Evolutionary conservation across 1,140 invertebrate species (phyloP), one percentile per base, ranked within the genome.

Genomic region (Samia ricini): DNA sequence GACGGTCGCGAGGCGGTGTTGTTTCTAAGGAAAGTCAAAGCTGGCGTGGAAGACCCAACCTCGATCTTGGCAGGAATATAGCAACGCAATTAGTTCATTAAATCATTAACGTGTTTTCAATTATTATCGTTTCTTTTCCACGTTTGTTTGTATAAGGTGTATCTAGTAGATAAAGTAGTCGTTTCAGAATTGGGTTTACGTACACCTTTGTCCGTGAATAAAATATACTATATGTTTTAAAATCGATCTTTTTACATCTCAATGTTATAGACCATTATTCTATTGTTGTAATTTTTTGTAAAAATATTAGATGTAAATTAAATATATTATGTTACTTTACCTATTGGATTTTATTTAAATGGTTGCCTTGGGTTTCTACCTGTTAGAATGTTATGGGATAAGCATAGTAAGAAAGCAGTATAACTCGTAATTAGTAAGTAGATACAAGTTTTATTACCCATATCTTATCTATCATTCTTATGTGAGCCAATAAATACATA

Each of bases 1-100:
- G 99, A 99, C 91, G 99, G 99, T 5, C 96, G 99, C 91, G 99
- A 99, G 92, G 99, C 99, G 64, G 99, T 99, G 0, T 92, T 97
- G 60, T 99, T 99, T 93, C 92, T 99, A 66, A 93, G 95, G 57
- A 99, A 99, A 92, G 96, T 99, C 71, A 99, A 99, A 89, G 93
- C 95, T 48, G 96, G 95, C 15, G 97, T 99, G 0, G 99, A 99
- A 93, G 99, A 99, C 91, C 98, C 99, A n/a, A 92, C 97, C 80
- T 94, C 96, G 36, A 96, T 99, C 72, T 92, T 99, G 76, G 94
- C 99, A 80, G 98, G 95, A 71, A 90, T 96, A 76, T 96, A 95
- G 94, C 71, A 55, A 21, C 18, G 12, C 7, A n/a, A n/a, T n/a
- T n/a, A n/a, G n/a, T n/a, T n/a, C n/a, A n/a, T n/a, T n/a, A n/a